Percentiles rank a stretch among this genome's conserved stretches.
These are phyloP conservation scores for Oenanthe melanoleuca DNA, from an alignment of 2,113 vertebrate species.

Conservation along the genomic window DNA sequence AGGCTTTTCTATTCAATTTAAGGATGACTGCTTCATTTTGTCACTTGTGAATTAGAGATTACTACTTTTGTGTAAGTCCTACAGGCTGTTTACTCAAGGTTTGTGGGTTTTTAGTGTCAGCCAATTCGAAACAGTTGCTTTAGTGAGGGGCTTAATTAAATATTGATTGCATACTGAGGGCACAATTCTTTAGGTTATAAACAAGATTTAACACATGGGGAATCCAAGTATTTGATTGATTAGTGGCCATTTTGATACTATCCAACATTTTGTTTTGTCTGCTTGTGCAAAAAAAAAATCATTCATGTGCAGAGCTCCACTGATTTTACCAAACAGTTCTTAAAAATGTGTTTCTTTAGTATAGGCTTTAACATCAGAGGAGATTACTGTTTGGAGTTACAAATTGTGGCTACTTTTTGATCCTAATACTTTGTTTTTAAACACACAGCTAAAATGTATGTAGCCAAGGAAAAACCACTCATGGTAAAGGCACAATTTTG, in stretches of 20 bases:
- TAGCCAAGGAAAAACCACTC: background rate
- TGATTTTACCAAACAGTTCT: background rate
- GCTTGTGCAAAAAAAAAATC: background rate
- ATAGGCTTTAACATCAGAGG: background rate
- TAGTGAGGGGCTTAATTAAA: background rate
- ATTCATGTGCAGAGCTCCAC: background rate
- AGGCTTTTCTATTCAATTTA: background rate
- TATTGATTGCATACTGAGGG: conserved; percentile 12
- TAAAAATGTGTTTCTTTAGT: background rate
- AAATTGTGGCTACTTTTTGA: background rate
- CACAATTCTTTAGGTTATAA: background rate
- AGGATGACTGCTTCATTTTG: background rate
- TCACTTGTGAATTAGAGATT: background rate
- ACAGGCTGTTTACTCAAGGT: background rate
- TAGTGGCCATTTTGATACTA: background rate
- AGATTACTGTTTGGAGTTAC: background rate
- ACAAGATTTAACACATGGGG: conserved; percentile 9
- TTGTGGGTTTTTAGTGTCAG: background rate
- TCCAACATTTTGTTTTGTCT: background rate
- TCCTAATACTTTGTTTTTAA: background rate
- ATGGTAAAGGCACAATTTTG: background rate
- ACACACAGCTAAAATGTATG: background rate
- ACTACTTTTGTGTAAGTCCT: background rate
- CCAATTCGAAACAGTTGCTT: conserved; percentile 3
- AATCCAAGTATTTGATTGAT: background rate